phyloP scores from a whole-genome alignment of 2,113 vertebrate species.

The Pavo muticus region DNA sequence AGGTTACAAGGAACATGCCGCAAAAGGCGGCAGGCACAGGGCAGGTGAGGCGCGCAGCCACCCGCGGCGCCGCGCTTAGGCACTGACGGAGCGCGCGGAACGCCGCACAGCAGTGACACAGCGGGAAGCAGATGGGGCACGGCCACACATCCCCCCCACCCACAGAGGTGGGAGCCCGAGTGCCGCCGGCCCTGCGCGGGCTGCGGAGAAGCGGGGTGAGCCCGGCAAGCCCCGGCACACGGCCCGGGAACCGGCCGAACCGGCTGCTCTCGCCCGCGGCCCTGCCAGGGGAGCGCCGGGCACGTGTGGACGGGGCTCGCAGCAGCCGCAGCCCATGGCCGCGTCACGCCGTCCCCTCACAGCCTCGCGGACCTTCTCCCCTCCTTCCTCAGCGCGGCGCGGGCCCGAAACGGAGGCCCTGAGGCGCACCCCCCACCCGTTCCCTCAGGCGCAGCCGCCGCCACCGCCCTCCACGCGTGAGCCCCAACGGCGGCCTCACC shows the following conservation, averaged over 20 bases:
- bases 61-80: no score
- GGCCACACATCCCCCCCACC: no score
- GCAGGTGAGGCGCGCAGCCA: neutral
- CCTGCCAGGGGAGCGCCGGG: neutral
- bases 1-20: neutral
- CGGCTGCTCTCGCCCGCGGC: slow-evolving; percentile 8
- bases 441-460: neutral
- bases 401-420: no score
- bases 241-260: neutral
- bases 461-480: neutral
- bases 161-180: no score
- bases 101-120: neutral
- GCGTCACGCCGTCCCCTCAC: neutral
- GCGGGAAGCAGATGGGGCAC: neutral
- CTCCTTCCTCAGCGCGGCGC: no score
- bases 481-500: neutral
- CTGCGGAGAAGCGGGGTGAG: neutral
- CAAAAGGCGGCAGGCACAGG: neutral
- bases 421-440: neutral
- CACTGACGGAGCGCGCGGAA: no score
- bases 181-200: no score
- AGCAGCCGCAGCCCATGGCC: neutral
- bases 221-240: neutral
- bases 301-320: neutral
- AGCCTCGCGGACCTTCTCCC: neutral